Evolutionary conservation across 2,888 invertebrate genomes (phyloP), one percentile per base, ranked within the genome.

Genomic region (Diarsia rubi): DNA sequence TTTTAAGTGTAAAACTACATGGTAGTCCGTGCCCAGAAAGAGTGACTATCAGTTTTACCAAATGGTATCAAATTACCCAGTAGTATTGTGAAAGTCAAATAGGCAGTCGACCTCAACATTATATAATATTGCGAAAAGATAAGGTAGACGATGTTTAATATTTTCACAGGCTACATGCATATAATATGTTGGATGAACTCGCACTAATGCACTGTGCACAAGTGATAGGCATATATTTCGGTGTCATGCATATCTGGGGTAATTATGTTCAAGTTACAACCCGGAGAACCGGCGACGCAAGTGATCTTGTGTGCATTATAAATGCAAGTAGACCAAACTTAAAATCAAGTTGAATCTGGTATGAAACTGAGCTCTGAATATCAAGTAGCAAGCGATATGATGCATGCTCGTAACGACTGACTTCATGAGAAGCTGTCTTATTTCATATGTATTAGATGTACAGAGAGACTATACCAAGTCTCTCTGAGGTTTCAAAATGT

Each of bases 271-370:
- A 82, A 82, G 67, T 81, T 82, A 78, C 79, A 65, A 73, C 52
- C 78, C 44, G 19, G 14, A 62, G 64, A 68, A 60, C 64, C 63
- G 68, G 74, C 44, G 70, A 68, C 69, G 79, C 82, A 70, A 82
- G 82, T 74, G 74, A 81, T 82, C 74, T 68, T 68, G 60, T 74
- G 78, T 78, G 70, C 79, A 81, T 78, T 74, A 82, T 74, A 67
- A 81, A 81, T 81, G 81, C 82, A 81, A 82, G 82, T 62, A 77
- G 65, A 81, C 68, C 49, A 19, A 82, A 82, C 74, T 78, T 82
- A 82, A 81, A 81, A 81, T 81, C 74, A 74, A 78, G 78, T 78
- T 70, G 67, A 82, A 81, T 81, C 70, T 74, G 81, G 60, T 82
- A 78, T 73, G 67, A 73, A 82, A 82, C 82, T 78, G 42, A 82